Evolutionary conservation across 2,113 vertebrate genomes (phyloP), one percentile per base, ranked within the genome.

Genomic region (Setophaga kirtlandii): DNA sequence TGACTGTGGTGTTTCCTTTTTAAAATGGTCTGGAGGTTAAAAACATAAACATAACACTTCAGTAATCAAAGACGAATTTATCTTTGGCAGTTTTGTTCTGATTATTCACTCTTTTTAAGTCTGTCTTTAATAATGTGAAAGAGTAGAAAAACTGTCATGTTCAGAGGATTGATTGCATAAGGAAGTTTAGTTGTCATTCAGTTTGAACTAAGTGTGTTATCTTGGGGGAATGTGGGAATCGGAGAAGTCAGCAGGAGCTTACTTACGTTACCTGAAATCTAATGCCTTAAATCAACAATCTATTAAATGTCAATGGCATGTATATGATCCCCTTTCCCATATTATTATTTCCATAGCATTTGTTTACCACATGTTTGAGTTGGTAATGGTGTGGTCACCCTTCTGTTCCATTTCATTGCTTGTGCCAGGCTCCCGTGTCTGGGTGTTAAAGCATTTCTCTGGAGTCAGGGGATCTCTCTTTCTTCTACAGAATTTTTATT

Each of bases 351-450:
- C 44, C 33, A n/a, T 25, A 46, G 52, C 27, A 22, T 60, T 59
- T 75, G 15, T 59, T 89, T 74, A 23, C 23, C 14, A 31, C 39
- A 11, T 3, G 17, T 27, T 77, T 56, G 37, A 60, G 24, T 52
- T 89, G 37, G 22, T 76, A 24, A 64, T 82, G 68, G 30, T 19
- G 58, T 56, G 37, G 37, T 58, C 71, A 50, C 22, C 30, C 15
- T 47, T 59, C 16, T 42, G 0, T 92, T 81, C 28, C 62, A 1
- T 52, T 56, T 3, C 56, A 24, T 59, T 59, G 11, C 46, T 55
- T 75, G 19, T 60, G 39, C n/a, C 30, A 44, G 6, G 13, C 50
- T 87, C 33, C 35, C 0, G 0, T 53, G 31, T 33, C 21, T 73
- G 64, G 15, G 9, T 74, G n/a, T 49, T 79, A 9, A 11, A 63